These are phyloP conservation scores for Entomobrya multifasciata DNA, from an alignment of 2,888 invertebrate genomes.

Conservation along the genomic window DNA sequence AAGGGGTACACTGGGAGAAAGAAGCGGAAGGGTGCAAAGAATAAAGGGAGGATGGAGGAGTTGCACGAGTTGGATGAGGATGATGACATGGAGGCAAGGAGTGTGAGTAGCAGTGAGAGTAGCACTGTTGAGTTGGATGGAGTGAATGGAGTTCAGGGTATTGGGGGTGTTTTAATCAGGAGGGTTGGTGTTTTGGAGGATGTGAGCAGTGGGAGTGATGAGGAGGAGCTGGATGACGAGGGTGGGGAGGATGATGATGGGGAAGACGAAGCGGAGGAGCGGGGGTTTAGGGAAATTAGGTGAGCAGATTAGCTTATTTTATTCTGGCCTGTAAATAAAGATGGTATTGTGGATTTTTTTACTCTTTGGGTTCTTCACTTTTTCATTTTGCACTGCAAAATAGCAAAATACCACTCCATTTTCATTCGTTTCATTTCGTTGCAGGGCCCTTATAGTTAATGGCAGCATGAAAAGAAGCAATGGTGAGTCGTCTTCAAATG, in stretches of 20 bases:
- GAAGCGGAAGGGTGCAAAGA: conserved; percentile 56
- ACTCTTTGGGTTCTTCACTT: too few relatives aligned
- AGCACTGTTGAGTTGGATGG: conserved; percentile 27
- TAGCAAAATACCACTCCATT: background rate
- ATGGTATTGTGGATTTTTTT: too few relatives aligned
- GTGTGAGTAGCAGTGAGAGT: conserved; percentile 4
- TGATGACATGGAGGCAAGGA: conserved; percentile 40
- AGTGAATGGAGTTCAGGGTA: background rate
- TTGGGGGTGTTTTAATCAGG: background rate
- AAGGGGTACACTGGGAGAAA: background rate
- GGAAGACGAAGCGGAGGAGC: conserved; percentile 7
- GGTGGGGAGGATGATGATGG: background rate
- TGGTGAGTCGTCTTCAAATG: background rate
- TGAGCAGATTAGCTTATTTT: too few relatives aligned
- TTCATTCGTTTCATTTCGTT: background rate
- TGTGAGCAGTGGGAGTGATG: too few relatives aligned
- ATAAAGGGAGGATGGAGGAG: conserved; percentile 32
- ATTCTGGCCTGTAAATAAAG: too few relatives aligned
- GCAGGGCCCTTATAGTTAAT: conserved; percentile 48
- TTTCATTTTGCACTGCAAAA: too few relatives aligned
- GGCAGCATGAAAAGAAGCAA: conserved; percentile 50
- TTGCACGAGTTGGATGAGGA: background rate
- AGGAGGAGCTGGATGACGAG: background rate
- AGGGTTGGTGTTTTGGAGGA: background rate
- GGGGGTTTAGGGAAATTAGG: conserved; percentile 38